These are phyloP conservation scores for Spea multiplicata DNA, from an alignment of 2,113 vertebrate species.

Conservation along the genomic window DNA sequence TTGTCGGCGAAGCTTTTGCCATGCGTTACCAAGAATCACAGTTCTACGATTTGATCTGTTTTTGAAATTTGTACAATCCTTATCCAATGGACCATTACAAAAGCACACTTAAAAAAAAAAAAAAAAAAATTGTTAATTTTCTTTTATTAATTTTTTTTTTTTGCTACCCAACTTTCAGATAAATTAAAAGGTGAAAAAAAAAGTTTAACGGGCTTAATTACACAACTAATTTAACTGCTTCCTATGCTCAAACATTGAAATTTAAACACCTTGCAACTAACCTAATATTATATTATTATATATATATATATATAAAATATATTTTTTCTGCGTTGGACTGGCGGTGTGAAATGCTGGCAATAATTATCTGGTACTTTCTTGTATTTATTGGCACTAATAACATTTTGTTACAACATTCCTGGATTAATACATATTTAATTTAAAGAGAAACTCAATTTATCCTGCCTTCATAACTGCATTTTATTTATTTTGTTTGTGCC, in stretches of 20 bases:
- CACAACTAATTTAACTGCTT: no score
- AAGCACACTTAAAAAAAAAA: no score
- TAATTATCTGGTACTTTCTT: conserved; percentile 52
- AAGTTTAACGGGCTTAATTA: no score
- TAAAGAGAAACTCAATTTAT: conserved; percentile 61
- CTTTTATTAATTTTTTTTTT: no score
- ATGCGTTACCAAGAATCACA: no score
- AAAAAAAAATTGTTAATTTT: no score
- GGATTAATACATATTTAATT: conserved; percentile 65
- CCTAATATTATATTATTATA: background rate
- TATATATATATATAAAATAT: no score
- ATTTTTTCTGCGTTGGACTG: background rate
- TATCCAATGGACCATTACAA: no score
- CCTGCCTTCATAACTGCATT: conserved; percentile 67
- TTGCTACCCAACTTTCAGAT: conserved; percentile 47
- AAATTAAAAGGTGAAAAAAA: conserved; percentile 35
- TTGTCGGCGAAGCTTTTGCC: no score
- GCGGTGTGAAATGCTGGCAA: conserved; percentile 5
- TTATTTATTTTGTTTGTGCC: conserved; percentile 71
- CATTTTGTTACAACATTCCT: conserved; percentile 65
- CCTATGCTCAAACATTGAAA: no score
- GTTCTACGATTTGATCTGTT: no score
- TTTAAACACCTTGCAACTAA: background rate
- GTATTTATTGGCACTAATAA: conserved; percentile 64
- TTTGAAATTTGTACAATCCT: no score